These are phyloP conservation scores for Vesta saturnalis DNA, from an alignment of 2,888 invertebrate species.

Conservation along the genomic window DNA sequence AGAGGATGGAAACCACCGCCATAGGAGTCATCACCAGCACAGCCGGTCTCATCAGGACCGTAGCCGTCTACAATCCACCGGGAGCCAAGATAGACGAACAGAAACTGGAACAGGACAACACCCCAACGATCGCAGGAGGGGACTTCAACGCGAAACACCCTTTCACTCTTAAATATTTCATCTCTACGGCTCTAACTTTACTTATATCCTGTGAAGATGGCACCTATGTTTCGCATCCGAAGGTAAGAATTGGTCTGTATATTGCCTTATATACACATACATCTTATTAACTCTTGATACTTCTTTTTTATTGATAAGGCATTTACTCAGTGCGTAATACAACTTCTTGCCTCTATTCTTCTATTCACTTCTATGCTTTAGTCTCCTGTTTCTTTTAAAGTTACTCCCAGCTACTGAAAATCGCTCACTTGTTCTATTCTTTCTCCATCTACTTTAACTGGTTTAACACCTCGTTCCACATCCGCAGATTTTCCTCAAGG, in stretches of 20 bases:
- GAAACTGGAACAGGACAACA: too few species aligned
- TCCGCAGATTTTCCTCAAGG: neutral
- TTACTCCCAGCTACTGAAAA: neutral
- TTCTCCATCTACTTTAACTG: neutral
- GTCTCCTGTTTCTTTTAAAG: neutral
- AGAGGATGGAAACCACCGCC: too few species aligned
- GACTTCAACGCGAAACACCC: too few species aligned
- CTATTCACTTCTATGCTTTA: neutral
- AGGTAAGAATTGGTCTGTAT: neutral
- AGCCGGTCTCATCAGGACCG: too few species aligned
- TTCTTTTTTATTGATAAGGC: conserved; percentile 8
- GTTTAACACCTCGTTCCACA: conserved; percentile 14
- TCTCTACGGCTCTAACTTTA: neutral
- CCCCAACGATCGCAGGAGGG: too few species aligned
- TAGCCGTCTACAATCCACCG: too few species aligned
- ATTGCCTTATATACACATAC: neutral
- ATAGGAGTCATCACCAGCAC: too few species aligned
- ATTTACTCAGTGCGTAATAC: neutral
- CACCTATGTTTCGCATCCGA: neutral
- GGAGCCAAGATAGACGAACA: too few species aligned
- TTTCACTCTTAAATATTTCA: conserved; percentile 18
- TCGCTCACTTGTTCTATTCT: neutral
- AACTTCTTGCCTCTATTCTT: neutral
- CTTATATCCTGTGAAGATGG: neutral
- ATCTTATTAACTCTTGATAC: neutral